These are phyloP conservation scores for Anticlea derivata DNA, from an alignment of 2,888 invertebrate species.

Conservation along the genomic window DNA sequence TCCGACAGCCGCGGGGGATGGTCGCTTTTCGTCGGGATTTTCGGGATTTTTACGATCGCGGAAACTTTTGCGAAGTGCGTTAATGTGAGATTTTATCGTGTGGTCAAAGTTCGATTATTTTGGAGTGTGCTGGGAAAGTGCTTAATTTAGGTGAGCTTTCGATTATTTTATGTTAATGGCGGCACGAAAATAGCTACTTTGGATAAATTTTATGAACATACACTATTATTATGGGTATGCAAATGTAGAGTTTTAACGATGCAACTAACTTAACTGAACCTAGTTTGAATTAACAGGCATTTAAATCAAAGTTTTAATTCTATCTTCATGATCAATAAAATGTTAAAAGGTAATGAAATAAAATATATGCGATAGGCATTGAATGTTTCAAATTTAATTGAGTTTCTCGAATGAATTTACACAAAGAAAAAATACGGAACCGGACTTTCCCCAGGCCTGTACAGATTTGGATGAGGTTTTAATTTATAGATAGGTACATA, in stretches of 20 bases:
- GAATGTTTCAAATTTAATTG: no score
- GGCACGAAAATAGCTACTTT: slow-evolving; percentile 18
- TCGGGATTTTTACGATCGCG: slow-evolving; percentile 48
- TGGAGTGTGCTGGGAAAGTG: slow-evolving; percentile 25
- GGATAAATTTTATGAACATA: not conserved
- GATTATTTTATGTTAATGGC: slow-evolving; percentile 19
- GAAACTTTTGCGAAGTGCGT: slow-evolving; percentile 52
- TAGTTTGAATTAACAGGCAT: not conserved
- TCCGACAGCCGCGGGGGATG: slow-evolving; percentile 44
- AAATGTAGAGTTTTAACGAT: not conserved
- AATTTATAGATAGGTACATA: no score
- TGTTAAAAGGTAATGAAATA: no score
- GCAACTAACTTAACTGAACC: not conserved
- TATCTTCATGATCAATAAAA: no score
- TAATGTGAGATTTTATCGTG: slow-evolving; percentile 41
- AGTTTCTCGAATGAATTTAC: no score
- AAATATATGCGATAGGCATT: no score
- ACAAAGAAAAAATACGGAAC: no score
- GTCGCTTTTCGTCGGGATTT: slow-evolving; percentile 45
- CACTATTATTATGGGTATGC: not conserved
- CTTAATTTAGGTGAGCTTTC: slow-evolving; percentile 32
- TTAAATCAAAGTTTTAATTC: not conserved
- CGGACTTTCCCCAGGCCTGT: no score
- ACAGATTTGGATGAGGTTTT: no score
- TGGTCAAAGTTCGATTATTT: slow-evolving; percentile 40